A percentile compares a stretch with the other conserved stretches of the same genome.
These are phyloP conservation scores for Cryptosula pallasiana DNA, from an alignment of 2,888 invertebrate species.

Conservation along the genomic window DNA sequence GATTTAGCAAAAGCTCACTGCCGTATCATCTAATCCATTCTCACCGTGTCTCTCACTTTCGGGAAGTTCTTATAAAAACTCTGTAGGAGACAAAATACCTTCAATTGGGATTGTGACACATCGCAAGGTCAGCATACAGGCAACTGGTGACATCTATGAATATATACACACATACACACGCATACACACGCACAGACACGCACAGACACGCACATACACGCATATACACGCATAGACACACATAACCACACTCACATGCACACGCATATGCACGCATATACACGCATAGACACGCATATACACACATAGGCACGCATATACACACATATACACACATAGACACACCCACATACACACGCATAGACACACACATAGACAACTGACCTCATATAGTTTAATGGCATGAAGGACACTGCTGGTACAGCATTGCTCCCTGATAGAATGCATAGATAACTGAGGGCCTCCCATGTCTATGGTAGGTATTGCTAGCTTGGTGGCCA, in stretches of 20 bases:
- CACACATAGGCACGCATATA: neutral
- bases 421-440: slow-evolving; percentile 56
- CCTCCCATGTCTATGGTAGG: slow-evolving; percentile 56
- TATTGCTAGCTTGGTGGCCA: slow-evolving; percentile 56
- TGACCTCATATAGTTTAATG: slow-evolving; percentile 51
- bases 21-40: slow-evolving; percentile 12
- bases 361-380: neutral
- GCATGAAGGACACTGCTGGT: slow-evolving; percentile 53
- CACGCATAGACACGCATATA: neutral
- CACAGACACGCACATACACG: neutral
- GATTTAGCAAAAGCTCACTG: too few relatives aligned
- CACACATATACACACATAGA: neutral
- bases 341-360: neutral
- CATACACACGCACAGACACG: neutral
- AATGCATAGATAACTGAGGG: slow-evolving; percentile 58
- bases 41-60: slow-evolving; percentile 34
- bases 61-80: slow-evolving; percentile 40
- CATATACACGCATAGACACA: neutral
- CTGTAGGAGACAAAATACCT: slow-evolving; percentile 32
- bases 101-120: neutral
- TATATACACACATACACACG: neutral
- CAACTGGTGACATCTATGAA: too few relatives aligned
- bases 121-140: neutral
- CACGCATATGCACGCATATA: neutral
- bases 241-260: neutral